These are phyloP conservation scores for Patella vulgata DNA, from an alignment of 1,140 invertebrate species.

Conservation along the genomic window DNA sequence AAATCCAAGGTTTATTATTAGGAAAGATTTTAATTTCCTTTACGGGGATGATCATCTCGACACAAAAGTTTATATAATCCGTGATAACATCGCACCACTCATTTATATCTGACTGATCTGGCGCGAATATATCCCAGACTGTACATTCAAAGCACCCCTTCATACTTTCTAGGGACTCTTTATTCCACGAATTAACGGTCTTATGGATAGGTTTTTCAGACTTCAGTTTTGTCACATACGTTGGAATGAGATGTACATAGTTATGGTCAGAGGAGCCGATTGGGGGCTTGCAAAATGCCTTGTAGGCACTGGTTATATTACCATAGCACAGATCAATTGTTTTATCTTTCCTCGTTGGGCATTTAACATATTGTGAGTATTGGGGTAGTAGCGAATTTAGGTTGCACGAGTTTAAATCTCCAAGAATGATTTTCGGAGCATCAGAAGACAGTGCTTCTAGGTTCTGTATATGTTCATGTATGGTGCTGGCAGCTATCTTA, in stretches of 20 bases:
- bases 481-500: background rate
- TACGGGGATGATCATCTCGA: background rate
- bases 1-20: too few relatives aligned
- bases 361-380: background rate
- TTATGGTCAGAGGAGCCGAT: conserved; percentile 2
- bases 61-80: conserved; percentile 9
- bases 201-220: background rate
- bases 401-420: conserved; percentile 8
- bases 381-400: conserved; percentile 2
- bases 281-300: background rate
- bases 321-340: conserved; percentile 1
- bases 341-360: background rate
- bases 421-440: too few relatives aligned
- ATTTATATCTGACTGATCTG: background rate
- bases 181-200: background rate
- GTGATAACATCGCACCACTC: background rate
- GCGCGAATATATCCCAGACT: background rate
- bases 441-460: too few relatives aligned
- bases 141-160: conserved; percentile 9
- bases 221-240: conserved; percentile 5
- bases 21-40: too few relatives aligned
- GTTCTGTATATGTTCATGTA: too few relatives aligned
- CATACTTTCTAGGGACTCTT: background rate
- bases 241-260: background rate
- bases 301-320: conserved; percentile 8